A percentile compares a stretch with the other conserved stretches of the same genome.
phyloP scores from a whole-genome alignment of 2,888 invertebrate genomes.

The Eilema depressum region DNA sequence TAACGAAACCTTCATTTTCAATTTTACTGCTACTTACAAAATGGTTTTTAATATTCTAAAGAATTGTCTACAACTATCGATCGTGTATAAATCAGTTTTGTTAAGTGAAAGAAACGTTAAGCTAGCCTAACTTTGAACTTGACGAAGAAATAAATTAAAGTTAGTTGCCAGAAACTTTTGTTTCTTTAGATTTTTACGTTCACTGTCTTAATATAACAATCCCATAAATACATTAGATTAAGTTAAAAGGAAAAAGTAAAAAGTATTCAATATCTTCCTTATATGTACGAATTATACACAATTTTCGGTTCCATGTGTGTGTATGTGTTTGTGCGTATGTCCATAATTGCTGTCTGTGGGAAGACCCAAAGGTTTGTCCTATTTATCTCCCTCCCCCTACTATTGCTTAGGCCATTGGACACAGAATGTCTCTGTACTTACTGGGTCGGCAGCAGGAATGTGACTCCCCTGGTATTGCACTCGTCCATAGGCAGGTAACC shows the following conservation, averaged over 20 bases:
- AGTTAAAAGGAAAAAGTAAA: too few relatives aligned
- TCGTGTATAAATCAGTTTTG: slow-evolving; percentile 34
- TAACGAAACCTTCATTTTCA: slow-evolving; percentile 43
- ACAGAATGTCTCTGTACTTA: too few relatives aligned
- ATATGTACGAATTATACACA: background rate
- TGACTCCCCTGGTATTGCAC: too few relatives aligned
- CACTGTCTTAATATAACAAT: background rate
- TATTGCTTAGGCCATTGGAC: too few relatives aligned
- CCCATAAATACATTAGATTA: background rate
- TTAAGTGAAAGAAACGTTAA: slow-evolving; percentile 29
- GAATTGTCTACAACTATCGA: slow-evolving; percentile 42
- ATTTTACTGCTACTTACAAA: slow-evolving; percentile 14
- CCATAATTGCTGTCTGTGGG: too few relatives aligned
- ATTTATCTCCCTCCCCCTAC: too few relatives aligned
- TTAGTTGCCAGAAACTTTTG: slow-evolving; percentile 26
- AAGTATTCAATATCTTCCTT: too few relatives aligned
- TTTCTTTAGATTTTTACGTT: slow-evolving; percentile 1
- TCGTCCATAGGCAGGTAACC: too few relatives aligned
- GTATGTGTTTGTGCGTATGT: too few relatives aligned
- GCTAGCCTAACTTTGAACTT: slow-evolving; percentile 37
- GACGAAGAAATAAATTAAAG: slow-evolving; percentile 45
- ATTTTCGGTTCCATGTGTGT: too few relatives aligned
- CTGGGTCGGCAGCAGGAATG: too few relatives aligned
- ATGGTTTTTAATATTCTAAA: slow-evolving; percentile 47
- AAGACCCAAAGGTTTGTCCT: too few relatives aligned